Conservation (phyloP, 2,113 vertebrate species). For the Cromileptes altivelis region DNA sequence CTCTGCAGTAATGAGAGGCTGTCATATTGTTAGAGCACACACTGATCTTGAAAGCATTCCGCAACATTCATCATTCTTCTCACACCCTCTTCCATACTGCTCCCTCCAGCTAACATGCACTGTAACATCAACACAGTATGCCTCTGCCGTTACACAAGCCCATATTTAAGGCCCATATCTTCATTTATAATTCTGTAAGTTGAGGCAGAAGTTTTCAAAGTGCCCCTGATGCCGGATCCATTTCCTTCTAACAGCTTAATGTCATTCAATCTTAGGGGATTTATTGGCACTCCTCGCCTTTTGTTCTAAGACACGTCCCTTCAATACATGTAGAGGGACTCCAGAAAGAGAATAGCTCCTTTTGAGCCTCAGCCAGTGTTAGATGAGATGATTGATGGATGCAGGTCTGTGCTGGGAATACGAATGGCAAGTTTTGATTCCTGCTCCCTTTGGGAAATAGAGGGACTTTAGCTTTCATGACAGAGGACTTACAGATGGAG, state of each 20-base stretch:
- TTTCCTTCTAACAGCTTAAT: constrained; percentile 67
- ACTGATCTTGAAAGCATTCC: constrained; percentile 36
- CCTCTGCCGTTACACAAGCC: constrained; percentile 1
- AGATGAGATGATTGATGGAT: constrained; percentile 81
- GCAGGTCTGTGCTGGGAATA: constrained; percentile 77
- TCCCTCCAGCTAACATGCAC: constrained; percentile 17
- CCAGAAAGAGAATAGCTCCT: constrained; percentile 67
- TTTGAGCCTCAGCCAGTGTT: constrained; percentile 66
- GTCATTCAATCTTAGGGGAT: constrained; percentile 72
- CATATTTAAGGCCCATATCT: constrained; percentile 18
- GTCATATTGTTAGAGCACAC: constrained; percentile 30
- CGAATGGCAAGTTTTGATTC: constrained; percentile 76
- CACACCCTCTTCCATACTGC: constrained; percentile 31
- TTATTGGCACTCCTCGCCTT: constrained; percentile 70
- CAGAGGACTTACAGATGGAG: constrained; percentile 53
- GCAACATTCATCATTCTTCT: constrained; percentile 42
- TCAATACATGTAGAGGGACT: constrained; percentile 65
- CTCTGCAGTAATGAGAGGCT: constrained; percentile 40
- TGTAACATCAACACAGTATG: background rate
- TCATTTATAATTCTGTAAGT: constrained; percentile 46
- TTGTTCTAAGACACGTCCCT: constrained; percentile 72
- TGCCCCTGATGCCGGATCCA: constrained; percentile 53
- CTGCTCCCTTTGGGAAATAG: constrained; percentile 64
- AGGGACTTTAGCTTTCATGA: constrained; percentile 72
- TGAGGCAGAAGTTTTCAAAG: constrained; percentile 64